A percentile compares a stretch with the other conserved stretches of the same genome.
phyloP scores from a whole-genome alignment of 2,888 invertebrate genomes.

The Caenorhabditis becei region DNA sequence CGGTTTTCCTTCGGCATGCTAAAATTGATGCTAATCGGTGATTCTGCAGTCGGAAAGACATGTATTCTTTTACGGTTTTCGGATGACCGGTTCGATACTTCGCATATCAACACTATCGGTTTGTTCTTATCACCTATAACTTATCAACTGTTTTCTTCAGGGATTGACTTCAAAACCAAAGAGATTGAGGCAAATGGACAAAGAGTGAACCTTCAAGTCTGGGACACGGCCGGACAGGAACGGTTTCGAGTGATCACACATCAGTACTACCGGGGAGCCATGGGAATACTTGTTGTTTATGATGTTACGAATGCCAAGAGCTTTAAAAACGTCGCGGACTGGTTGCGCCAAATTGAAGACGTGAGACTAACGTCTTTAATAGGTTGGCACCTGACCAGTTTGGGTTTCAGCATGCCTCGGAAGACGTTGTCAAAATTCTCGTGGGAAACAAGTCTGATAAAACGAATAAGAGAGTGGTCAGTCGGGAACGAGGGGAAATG shows the following conservation, averaged over 20 bases:
- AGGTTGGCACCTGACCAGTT: too few relatives aligned
- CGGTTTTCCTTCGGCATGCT: not conserved
- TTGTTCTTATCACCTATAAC: slow-evolving; percentile 4
- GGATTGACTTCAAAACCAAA: slow-evolving; percentile 20
- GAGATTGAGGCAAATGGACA: slow-evolving; percentile 14
- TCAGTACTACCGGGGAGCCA: slow-evolving; percentile 11
- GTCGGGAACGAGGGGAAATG: not conserved
- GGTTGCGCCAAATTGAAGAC: slow-evolving; percentile 5
- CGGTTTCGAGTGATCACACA: slow-evolving; percentile 10
- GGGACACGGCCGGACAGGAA: slow-evolving; percentile 32
- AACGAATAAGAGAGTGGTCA: not conserved
- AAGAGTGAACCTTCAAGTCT: slow-evolving; percentile 17
- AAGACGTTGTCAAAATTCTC: not conserved
- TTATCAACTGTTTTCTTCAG: slow-evolving; percentile 1
- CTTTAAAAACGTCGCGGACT: slow-evolving; percentile 11
- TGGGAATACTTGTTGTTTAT: slow-evolving; percentile 12
- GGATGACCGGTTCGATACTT: slow-evolving; percentile 11
- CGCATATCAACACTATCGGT: slow-evolving; percentile 20
- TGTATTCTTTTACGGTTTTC: slow-evolving; percentile 10
- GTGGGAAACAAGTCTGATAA: not conserved
- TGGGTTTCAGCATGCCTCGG: not conserved
- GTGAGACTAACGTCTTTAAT: not conserved
- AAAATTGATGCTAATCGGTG: slow-evolving; percentile 5
- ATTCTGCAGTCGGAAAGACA: slow-evolving; percentile 29
- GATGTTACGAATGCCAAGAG: slow-evolving; percentile 18